These are phyloP conservation scores for Cercopithecus mona DNA, from an alignment of 2,113 vertebrate species.

Conservation along the genomic window DNA sequence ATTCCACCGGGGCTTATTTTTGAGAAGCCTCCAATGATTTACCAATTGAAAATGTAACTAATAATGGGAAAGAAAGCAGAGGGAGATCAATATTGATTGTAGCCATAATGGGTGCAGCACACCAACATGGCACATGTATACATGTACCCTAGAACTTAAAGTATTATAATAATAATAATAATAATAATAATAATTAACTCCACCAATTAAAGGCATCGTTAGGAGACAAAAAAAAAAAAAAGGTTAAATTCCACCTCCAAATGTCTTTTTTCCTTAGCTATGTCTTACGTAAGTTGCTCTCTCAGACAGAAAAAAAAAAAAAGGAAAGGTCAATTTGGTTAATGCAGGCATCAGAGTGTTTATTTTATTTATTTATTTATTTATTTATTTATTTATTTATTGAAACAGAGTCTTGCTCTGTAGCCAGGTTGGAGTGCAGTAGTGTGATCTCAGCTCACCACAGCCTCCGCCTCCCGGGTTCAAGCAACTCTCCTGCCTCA, in stretches of 20 bases:
- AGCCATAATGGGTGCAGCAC: not conserved
- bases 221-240: not conserved
- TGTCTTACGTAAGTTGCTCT: not conserved
- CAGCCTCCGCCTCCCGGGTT: no score
- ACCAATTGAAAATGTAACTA: conserved; percentile 3
- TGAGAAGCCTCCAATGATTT: not conserved
- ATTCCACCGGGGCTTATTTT: not conserved
- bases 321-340: not conserved
- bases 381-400: no score
- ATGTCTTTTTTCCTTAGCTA: not conserved
- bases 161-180: no score
- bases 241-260: conserved; percentile 33
- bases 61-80: not conserved
- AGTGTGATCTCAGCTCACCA: no score
- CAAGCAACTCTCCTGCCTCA: no score
- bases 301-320: conserved; percentile 15
- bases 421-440: no score
- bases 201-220: no score
- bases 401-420: no score
- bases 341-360: not conserved
- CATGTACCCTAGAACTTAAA: no score
- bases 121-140: no score
- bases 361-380: no score
- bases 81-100: not conserved
- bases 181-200: no score